Base-by-base conservation (phyloP, 1,140 invertebrate genomes). In the Adoxophyes honmai region DNA sequence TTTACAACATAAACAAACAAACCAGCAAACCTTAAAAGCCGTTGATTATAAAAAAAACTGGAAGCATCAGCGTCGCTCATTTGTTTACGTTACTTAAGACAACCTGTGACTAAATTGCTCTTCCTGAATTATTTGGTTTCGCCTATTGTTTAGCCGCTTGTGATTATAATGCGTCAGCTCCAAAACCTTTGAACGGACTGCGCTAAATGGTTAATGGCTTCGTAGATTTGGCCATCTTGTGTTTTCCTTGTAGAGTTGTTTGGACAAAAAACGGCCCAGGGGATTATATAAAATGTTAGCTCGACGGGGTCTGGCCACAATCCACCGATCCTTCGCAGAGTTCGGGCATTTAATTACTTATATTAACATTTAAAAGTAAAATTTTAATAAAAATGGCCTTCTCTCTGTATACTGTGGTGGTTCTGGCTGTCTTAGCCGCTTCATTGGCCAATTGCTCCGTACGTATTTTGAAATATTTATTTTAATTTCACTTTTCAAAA, bases 241-340 rank as follows among this genome's bases (percentile, higher is more conserved):
- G n/a, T 21, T 48, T 48, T 48, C 21, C 42, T 33, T n/a, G 42
- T 48, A 28, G 16, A 48, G 42, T 10, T 48, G 42, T 48, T 48
- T 48, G 42, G 18, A 48, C 42, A 48, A 48, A 48, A 48, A 48
- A 48, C 18, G 18, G 3, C n/a, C 9, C 42, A 28, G 7, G 10
- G 42, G 42, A 48, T 48, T 11, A 48, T 48, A 48, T 48, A 48
- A 21, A 48, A 48, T 21, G 42, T 1, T 11, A n/a, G 18, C 10
- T 18, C 21, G 42, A 5, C 11, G 18, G 42, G 7, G 18, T 13
- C n/a, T 10, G 10, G 16, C 21, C 18, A 48, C 42, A 48, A 28
- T 48, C 7, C 42, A 11, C 21, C 21, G 16, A 48, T 48, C 42
- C 21, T 18, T 48, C 21, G 18, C n/a, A 21, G 42, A 48, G 42